Base-by-base conservation (phyloP, 2,113 vertebrate species). In the Herpailurus yagouaroundi region DNA sequence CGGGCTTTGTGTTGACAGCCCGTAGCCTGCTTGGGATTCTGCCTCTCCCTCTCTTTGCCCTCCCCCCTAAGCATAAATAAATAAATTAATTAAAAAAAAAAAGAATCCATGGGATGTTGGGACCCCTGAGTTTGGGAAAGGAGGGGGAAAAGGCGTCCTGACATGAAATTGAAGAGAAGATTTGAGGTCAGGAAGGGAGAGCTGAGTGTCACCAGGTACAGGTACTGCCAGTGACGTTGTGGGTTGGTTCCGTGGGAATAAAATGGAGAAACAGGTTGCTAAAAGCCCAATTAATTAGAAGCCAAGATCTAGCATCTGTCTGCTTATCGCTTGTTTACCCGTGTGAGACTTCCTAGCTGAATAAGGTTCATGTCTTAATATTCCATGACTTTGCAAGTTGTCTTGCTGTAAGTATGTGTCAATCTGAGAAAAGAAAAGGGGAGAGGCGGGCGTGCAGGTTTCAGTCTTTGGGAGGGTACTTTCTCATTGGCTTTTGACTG, bases 91-190 rank as follows among this genome's bases (percentile, higher is more conserved):
- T 60, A 57, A 21, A 57, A 57, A 55, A 55, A 23, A 60, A 60
- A 90, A 19, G 27, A 55, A 48, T 60, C 31, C 73, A 55, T 45
- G 19, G 57, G 38, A 19, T 29, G 50, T n/a, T 45, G 31, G 55
- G 31, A 29, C 13, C 48, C 48, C 1, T 64, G 31, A 50, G 10
- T 64, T 63, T 50, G 66, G 92, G 27, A 80, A 80, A 50, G 27
- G 69, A 14, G 21, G 1, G 3, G 13, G 12, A 38, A 66, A 84
- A 87, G 33, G 52, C 41, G 60, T 81, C 82, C 90, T 48, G n/a
- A 45, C 88, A 25, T 7, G 27, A 77, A 93, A 63, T 73, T 87
- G 69, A 79, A 94, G 83, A 85, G 83, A 73, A 84, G 80, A 94
- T 13, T 7, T 21, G 33, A 76, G 38, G 55, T 82, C 31, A 66